phyloP scores from a whole-genome alignment of 2,797 vertebrate species.

The Smutsia gigantea region DNA sequence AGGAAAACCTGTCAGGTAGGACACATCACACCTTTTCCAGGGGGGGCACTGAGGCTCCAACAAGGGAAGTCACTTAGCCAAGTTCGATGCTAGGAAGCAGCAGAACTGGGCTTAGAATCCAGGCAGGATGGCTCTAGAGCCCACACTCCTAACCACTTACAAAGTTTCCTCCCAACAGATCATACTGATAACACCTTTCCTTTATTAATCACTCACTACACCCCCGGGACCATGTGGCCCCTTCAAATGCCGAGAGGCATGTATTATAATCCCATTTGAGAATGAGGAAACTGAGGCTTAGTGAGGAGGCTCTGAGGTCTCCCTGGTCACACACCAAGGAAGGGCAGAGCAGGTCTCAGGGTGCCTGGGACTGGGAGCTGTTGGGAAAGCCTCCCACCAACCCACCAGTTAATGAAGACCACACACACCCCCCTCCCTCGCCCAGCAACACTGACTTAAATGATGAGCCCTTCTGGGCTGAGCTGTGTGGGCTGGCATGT shows the following conservation, averaged over 20 bases:
- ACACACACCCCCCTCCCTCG: rapidly evolving
- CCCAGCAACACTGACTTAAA: not conserved
- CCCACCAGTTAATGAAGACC: not conserved
- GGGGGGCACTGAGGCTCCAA: not conserved
- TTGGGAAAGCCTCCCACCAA: not conserved
- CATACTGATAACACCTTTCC: not conserved
- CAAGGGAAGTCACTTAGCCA: not conserved
- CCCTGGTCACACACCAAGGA: not conserved
- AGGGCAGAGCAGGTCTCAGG: not conserved
- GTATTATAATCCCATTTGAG: not conserved
- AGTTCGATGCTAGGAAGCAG: not conserved
- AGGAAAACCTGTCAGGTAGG: not conserved
- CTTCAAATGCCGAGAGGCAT: not conserved
- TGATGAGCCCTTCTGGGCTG: not conserved
- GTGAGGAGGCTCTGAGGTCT: not conserved
- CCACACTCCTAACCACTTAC: not conserved
- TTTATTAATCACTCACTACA: not conserved
- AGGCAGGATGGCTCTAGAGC: not conserved
- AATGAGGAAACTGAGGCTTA: not conserved
- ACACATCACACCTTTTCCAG: not conserved
- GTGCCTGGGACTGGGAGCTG: rapidly evolving
- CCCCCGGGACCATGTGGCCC: not conserved
- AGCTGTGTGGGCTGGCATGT: not conserved
- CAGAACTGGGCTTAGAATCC: not conserved
- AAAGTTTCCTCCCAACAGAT: not conserved